phyloP scores from a whole-genome alignment of 2,888 invertebrate genomes.

The Drosophila acutilabella region DNA sequence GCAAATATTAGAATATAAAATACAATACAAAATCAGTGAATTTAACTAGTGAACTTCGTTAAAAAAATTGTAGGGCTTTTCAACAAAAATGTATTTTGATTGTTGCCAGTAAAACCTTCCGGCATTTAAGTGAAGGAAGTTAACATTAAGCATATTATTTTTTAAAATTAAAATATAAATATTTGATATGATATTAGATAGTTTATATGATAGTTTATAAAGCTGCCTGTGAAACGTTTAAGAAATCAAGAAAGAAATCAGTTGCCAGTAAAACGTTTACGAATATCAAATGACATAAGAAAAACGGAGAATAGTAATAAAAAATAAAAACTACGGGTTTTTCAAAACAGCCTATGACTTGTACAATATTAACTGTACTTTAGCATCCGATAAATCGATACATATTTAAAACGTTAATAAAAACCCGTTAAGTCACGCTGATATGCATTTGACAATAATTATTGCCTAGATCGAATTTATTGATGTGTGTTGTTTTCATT shows the following conservation, averaged over 20 bases:
- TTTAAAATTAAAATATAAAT: too few species aligned
- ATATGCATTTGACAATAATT: background rate
- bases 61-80: too few species aligned
- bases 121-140: too few species aligned
- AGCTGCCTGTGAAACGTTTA: background rate
- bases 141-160: too few species aligned
- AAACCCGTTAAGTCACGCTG: constrained; percentile 11
- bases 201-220: too few species aligned
- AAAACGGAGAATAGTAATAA: too few species aligned
- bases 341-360: background rate
- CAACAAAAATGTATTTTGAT: too few species aligned
- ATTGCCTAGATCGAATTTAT: constrained; percentile 3
- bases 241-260: too few species aligned
- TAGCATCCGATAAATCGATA: background rate
- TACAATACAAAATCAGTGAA: too few species aligned
- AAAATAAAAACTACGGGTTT: background rate
- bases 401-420: background rate
- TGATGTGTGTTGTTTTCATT: background rate
- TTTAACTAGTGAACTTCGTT: too few species aligned
- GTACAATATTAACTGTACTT: background rate
- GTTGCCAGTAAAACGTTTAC: constrained; percentile 5
- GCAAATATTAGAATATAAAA: too few species aligned
- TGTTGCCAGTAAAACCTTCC: background rate
- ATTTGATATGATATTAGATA: too few species aligned
- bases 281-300: background rate